Conservation (phyloP, 2,797 vertebrate species). For the Ataeniobius toweri region DNA sequence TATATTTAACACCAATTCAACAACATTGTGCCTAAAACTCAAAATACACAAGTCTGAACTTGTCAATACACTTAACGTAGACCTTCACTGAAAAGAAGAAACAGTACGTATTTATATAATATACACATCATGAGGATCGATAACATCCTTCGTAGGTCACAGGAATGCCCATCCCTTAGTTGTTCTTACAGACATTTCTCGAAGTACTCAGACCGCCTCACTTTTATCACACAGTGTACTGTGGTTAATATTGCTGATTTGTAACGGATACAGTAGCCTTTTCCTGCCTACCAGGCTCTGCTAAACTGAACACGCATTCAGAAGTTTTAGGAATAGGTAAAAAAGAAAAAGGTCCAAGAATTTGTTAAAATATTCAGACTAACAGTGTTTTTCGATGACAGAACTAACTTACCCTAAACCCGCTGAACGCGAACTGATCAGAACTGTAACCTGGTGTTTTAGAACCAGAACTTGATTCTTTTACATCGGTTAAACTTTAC, state of each 20-base stretch:
- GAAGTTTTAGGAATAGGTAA: neutral
- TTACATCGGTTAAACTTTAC: too few relatives aligned
- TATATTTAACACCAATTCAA: constrained; percentile 75
- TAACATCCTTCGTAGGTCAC: constrained; percentile 73
- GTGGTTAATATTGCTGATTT: neutral
- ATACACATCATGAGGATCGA: constrained; percentile 75
- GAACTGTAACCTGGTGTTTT: neutral
- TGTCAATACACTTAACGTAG: constrained; percentile 73
- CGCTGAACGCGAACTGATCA: neutral
- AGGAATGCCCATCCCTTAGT: constrained; percentile 70
- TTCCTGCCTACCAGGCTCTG: neutral
- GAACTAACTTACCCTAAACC: neutral
- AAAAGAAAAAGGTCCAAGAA: neutral
- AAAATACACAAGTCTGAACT: constrained; percentile 76
- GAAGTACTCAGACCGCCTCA: constrained; percentile 22
- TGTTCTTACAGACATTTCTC: constrained; percentile 31
- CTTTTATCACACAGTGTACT: constrained; percentile 6
- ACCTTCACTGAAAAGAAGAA: constrained; percentile 77
- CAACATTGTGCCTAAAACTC: constrained; percentile 77
- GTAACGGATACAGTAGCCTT: neutral
- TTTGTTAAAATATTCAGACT: neutral
- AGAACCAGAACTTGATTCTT: too few relatives aligned
- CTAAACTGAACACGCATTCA: neutral
- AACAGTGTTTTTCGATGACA: neutral
- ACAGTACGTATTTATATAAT: constrained; percentile 77